Evolutionary conservation across 2,113 vertebrate genomes (phyloP).

Genomic region (Pungitius pungitius): DNA sequence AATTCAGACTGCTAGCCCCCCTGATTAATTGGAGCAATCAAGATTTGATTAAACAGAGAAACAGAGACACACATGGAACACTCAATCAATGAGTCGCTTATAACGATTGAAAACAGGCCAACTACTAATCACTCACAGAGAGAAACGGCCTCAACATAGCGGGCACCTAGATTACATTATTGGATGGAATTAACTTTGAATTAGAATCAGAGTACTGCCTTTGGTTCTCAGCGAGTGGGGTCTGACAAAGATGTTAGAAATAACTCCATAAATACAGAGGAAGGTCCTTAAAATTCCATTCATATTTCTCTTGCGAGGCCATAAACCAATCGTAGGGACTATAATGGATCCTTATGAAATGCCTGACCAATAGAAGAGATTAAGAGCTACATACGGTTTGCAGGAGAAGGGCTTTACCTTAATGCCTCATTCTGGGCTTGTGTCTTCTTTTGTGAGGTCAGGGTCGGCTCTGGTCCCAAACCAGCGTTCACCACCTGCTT

Average conservation of each 20-base stretch:
- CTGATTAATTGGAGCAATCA: constrained; percentile 67
- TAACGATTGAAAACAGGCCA: constrained; percentile 36
- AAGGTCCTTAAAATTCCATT: constrained; percentile 33
- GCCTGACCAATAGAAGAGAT: not conserved
- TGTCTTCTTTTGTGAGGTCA: constrained; percentile 57
- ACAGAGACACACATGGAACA: constrained; percentile 45
- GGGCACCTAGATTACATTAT: constrained; percentile 54
- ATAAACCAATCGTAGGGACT: not conserved
- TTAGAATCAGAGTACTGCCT: constrained; percentile 57
- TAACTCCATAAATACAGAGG: constrained; percentile 36
- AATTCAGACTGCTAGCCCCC: constrained; percentile 27
- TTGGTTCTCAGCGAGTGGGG: constrained; percentile 48
- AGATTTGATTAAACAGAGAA: constrained; percentile 62
- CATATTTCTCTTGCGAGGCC: not conserved
- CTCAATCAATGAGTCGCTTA: constrained; percentile 58
- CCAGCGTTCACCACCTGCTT: constrained; percentile 19
- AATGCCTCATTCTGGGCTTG: constrained; percentile 74
- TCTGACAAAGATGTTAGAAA: constrained; percentile 58
- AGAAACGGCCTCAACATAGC: constrained; percentile 54
- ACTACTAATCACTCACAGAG: constrained; percentile 54
- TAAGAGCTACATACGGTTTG: constrained; percentile 1
- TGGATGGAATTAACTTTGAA: constrained; percentile 63
- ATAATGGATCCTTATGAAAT: constrained; percentile 1
- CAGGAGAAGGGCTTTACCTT: constrained; percentile 65
- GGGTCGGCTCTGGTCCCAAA: constrained; percentile 10